Conservation (phyloP, 2,888 invertebrate species). For the Scaptodrosophila latifasciaeformis region DNA sequence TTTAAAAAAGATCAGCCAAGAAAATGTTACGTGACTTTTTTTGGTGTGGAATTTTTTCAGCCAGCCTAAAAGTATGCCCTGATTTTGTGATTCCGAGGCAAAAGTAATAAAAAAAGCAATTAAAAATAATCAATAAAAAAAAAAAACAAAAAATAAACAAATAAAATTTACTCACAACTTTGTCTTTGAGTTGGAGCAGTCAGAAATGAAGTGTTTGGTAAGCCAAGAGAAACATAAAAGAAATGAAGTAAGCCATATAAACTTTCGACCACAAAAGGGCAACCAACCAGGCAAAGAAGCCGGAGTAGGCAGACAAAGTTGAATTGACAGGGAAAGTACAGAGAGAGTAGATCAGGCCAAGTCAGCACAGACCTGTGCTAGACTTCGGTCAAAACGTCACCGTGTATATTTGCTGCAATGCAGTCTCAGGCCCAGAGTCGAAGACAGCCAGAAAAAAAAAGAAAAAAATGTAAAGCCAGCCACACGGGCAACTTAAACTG, state of each 20-base stretch:
- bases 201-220: too few species aligned
- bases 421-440: slow-evolving; percentile 26
- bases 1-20: background rate
- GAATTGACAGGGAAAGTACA: slow-evolving; percentile 2
- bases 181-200: too few species aligned
- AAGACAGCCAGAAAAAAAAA: slow-evolving; percentile 21
- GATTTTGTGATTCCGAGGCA: too few species aligned
- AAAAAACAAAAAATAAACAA: background rate
- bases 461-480: background rate
- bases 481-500: slow-evolving; percentile 40
- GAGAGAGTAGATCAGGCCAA: background rate
- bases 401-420: slow-evolving; percentile 22
- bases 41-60: background rate
- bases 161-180: too few species aligned
- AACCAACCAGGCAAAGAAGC: slow-evolving; percentile 21
- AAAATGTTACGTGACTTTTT: too few species aligned
- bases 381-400: background rate
- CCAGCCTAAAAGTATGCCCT: slow-evolving; percentile 34
- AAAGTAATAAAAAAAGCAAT: too few species aligned
- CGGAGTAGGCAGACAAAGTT: slow-evolving; percentile 22
- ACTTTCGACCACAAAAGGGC: slow-evolving; percentile 40
- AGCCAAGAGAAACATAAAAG: too few species aligned
- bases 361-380: slow-evolving; percentile 13
- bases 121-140: too few species aligned
- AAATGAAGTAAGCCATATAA: slow-evolving; percentile 3